Conservation (phyloP, 2,797 vertebrate genomes). For the Fistularia commersonii region DNA sequence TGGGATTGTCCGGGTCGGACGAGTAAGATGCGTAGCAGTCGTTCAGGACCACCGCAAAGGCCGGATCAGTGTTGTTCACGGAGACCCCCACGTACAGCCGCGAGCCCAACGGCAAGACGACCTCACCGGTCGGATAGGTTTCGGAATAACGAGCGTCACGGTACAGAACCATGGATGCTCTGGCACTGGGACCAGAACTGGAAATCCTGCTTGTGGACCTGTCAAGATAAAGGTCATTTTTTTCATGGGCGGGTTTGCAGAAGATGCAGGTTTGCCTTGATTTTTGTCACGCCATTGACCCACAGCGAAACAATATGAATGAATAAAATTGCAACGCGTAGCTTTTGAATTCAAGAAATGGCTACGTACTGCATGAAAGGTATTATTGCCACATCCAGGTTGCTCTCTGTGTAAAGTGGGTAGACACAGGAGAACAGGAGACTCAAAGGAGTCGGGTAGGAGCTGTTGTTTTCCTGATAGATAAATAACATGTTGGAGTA, state of each 20-base stretch:
- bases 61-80: conserved; percentile 44
- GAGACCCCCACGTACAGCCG: conserved; percentile 63
- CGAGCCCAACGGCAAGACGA: conserved; percentile 52
- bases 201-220: conserved; percentile 33
- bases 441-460: conserved; percentile 59
- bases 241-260: too few relatives aligned
- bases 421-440: conserved; percentile 73
- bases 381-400: conserved; percentile 60
- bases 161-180: conserved; percentile 71
- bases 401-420: conserved; percentile 65
- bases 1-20: conserved; percentile 27
- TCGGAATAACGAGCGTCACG: conserved; percentile 50
- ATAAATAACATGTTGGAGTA: conserved; percentile 67
- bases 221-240: conserved; percentile 6
- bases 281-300: too few relatives aligned
- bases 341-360: background rate
- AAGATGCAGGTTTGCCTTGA: too few relatives aligned
- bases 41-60: conserved; percentile 64
- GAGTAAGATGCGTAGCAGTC: conserved; percentile 72
- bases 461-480: conserved; percentile 40
- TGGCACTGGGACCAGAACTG: conserved; percentile 45
- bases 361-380: conserved; percentile 61
- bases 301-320: too few relatives aligned
- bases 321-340: background rate
- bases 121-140: conserved; percentile 30